Conservation (phyloP, 2,797 vertebrate genomes). For the Gallinago stenura region DNA sequence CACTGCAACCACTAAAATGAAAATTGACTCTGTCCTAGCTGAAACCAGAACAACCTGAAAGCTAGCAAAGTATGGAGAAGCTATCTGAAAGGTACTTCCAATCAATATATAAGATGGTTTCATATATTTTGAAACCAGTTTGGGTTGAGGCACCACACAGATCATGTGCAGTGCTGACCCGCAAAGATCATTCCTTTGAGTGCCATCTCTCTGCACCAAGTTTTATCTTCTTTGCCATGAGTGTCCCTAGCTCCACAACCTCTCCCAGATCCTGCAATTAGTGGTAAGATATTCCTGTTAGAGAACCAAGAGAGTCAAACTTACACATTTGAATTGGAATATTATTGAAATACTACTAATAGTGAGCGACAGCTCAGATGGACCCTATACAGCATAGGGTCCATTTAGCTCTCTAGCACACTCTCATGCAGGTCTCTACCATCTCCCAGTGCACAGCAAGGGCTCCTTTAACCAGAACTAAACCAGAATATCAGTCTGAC, state of each 20-base stretch:
- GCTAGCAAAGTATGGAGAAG: not conserved
- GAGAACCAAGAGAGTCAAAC: not conserved
- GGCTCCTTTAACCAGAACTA: not conserved
- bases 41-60: not conserved
- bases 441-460: not conserved
- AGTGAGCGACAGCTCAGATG: not conserved
- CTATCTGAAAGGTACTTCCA: not conserved
- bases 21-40: not conserved
- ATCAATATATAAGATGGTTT: not conserved
- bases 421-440: not conserved
- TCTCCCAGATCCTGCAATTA: not conserved
- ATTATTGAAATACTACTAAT: not conserved
- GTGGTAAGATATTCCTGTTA: not conserved
- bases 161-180: not conserved
- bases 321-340: fast-evolving
- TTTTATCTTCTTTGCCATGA: not conserved
- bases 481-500: not conserved
- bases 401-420: not conserved
- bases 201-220: not conserved
- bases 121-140: too few species aligned
- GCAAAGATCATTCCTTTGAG: not conserved
- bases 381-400: not conserved
- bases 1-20: not conserved
- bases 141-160: not conserved
- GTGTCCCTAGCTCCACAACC: not conserved